Evolutionary conservation across 1,140 invertebrate species (phyloP).

Genomic region (Pectinophora gossypiella): DNA sequence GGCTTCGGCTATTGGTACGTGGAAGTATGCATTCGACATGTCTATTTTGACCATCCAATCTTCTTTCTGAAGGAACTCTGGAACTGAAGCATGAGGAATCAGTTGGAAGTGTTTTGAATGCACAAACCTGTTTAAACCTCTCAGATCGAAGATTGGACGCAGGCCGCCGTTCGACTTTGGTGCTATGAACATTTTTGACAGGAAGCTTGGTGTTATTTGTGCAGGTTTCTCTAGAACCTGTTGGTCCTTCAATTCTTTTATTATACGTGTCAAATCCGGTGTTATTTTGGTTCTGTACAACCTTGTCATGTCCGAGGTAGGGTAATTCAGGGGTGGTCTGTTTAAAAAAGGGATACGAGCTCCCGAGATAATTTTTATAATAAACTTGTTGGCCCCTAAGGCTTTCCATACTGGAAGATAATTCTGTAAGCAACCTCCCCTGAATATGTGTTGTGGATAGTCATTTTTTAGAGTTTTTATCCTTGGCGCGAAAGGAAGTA

Average conservation of each 20-base stretch:
- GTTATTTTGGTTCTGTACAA: not conserved
- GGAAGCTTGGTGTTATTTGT: not conserved
- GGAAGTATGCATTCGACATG: no score
- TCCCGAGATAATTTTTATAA: not conserved
- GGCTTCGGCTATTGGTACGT: no score
- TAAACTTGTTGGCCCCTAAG: not conserved
- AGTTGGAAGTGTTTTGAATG: not conserved
- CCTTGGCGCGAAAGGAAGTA: no score
- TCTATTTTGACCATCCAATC: conserved; percentile 28
- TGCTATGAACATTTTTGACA: not conserved
- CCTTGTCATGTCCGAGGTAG: not conserved
- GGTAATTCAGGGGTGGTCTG: not conserved
- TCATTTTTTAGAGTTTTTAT: no score
- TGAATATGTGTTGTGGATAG: not conserved
- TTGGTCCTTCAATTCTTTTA: not conserved
- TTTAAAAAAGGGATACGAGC: not conserved
- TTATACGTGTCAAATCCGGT: not conserved
- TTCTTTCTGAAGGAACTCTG: conserved; percentile 9
- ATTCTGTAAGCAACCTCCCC: not conserved
- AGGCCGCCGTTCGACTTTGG: not conserved
- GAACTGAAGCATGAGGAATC: not conserved
- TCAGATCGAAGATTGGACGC: not conserved
- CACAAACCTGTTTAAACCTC: not conserved
- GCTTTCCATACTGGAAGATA: not conserved
- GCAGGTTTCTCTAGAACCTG: not conserved